Base-by-base conservation (phyloP, 1,140 invertebrate genomes). In the Maconellicoccus hirsutus region DNA sequence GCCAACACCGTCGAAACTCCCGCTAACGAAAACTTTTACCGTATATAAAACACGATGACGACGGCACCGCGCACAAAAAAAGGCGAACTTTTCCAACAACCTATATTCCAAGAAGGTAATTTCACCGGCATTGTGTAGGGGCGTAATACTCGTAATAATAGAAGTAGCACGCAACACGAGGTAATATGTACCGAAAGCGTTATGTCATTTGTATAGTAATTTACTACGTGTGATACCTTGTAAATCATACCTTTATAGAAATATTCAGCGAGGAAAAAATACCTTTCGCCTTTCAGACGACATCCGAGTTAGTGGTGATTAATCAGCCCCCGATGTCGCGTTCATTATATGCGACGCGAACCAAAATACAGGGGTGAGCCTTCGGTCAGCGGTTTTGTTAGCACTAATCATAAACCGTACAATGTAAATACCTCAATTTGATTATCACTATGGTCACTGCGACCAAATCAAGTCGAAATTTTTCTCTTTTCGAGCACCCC, bases 171-270 rank as follows among this genome's bases (percentile, higher is more conserved):
- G 42, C 42, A 52, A 52, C 42, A 16, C 42, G 6, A 16, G 42
- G 42, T 52, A 52, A 52, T 52, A 52, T 52, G 42, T 52, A 52
- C 42, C 10, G 16, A 52, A 52, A 52, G 42, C 42, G 42, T 52
- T 52, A 52, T 52, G 42, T 52, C 42, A 19, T 19, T 52, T 52
- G 42, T 52, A 52, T 16, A 52, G 42, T 52, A 52, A 52, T 52
- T 52, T 52, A 52, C 12, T 52, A 52, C 42, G 42, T 52, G n/a
- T 19, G 42, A 52, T 52, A 52, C 42, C 10, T 52, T 19, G 42
- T 52, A 52, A 52, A 52, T 52, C 42, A 52, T 52, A 52, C 42
- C 42, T 52, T 52, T 52, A 52, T 52, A 52, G 42, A 52, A 52
- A 16, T 52, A 52, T 52, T 52, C n/a, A 14, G 42, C 6, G 42